Conservation (phyloP, 2,888 invertebrate species). For the Drosophila pullipes region DNA sequence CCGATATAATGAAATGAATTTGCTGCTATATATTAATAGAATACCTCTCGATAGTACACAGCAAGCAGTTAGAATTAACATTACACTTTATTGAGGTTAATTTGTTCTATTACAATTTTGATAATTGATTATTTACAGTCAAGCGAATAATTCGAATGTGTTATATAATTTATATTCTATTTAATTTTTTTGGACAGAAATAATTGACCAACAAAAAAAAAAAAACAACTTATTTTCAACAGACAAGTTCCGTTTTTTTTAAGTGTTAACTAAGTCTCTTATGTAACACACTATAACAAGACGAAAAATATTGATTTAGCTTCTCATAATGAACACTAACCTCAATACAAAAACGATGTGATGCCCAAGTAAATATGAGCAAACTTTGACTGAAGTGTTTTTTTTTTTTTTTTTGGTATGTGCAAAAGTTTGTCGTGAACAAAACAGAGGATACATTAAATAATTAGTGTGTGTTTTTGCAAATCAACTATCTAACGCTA, state of each 20-base stretch:
- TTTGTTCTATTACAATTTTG: slow-evolving; percentile 41
- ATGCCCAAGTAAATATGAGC: neutral
- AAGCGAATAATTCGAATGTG: slow-evolving; percentile 26
- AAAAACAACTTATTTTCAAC: neutral
- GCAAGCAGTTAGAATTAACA: slow-evolving; percentile 29
- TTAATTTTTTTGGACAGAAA: neutral
- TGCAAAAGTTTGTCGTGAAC: neutral
- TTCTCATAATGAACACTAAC: neutral
- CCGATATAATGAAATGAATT: neutral
- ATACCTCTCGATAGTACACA: neutral
- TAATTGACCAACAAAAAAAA: neutral
- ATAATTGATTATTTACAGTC: slow-evolving; percentile 56
- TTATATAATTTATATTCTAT: slow-evolving; percentile 2
- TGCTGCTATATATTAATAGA: neutral
- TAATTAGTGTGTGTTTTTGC: slow-evolving; percentile 1
- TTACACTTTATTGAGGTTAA: slow-evolving; percentile 57
- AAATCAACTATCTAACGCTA: slow-evolving; percentile 31
- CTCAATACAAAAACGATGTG: neutral
- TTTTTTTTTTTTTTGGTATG: neutral
- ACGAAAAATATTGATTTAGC: neutral
- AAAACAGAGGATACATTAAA: neutral
- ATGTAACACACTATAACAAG: neutral
- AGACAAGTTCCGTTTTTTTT: neutral
- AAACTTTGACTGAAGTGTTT: neutral
- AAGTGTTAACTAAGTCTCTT: neutral